Percentiles rank a stretch among this genome's conserved stretches.
Evolutionary conservation across 2,888 invertebrate genomes (phyloP).

Genomic region (Spodoptera littoralis): DNA sequence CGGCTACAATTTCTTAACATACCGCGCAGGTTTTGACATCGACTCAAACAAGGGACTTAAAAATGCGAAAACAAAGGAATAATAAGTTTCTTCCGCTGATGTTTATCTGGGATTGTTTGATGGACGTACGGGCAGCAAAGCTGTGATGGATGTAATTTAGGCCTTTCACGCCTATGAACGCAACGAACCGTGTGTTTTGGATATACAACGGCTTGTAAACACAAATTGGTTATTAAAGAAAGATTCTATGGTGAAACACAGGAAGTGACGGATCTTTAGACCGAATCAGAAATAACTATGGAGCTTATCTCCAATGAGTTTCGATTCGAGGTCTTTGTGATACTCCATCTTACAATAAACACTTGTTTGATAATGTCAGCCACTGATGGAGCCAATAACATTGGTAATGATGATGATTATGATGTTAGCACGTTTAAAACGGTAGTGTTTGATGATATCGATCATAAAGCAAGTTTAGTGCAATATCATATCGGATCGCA

Average conservation of each 20-base stretch:
- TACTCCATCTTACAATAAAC: constrained; percentile 14
- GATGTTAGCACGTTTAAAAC: constrained; percentile 26
- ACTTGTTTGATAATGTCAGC: constrained; percentile 5
- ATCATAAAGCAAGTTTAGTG: constrained; percentile 24
- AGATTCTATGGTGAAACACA: constrained; percentile 55
- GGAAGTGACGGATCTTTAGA: constrained; percentile 51
- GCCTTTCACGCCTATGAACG: constrained; percentile 61
- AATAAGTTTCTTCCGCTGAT: constrained; percentile 69
- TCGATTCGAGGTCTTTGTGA: constrained; percentile 28
- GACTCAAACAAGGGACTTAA: constrained; percentile 33
- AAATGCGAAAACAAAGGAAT: constrained; percentile 67
- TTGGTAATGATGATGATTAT: constrained; percentile 22
- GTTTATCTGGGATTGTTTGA: constrained; percentile 64
- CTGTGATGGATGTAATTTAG: constrained; percentile 65
- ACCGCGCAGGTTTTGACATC: constrained; percentile 18
- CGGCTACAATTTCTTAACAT: constrained; percentile 18
- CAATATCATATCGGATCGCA: constrained; percentile 30
- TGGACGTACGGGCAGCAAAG: constrained; percentile 60
- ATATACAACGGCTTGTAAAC: constrained; percentile 68
- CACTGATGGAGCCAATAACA: constrained; percentile 8
- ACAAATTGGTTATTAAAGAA: constrained; percentile 70
- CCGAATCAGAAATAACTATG: constrained; percentile 37
- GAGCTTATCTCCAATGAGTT: constrained; percentile 28
- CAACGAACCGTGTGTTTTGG: constrained; percentile 66
- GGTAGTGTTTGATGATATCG: constrained; percentile 32